Base-by-base conservation (phyloP, 1,140 invertebrate species). In the Drosophila pandora region DNA sequence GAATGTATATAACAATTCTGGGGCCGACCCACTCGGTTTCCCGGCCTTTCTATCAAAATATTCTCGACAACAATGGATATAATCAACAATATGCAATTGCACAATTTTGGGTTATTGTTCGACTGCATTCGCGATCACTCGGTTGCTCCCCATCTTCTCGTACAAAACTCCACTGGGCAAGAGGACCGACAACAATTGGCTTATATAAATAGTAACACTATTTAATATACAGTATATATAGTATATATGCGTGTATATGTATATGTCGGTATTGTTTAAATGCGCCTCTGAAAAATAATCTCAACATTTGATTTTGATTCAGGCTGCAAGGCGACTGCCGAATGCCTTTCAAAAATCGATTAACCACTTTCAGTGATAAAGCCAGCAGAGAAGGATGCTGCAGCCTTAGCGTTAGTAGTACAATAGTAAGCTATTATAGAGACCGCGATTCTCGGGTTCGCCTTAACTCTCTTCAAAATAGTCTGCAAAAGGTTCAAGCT, bases 251-350 rank as follows among this genome's bases (percentile, higher is more conserved):
- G 55, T 71, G 63, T 65, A 68, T 74, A 63, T 62, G 57, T 79
- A 75, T 83, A 83, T 79, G 53, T 84, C 60, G 64, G 61, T 87
- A 77, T 57, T 87, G 65, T 43, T 80, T 85, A 87, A 85, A 85
- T 85, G 81, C 82, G 69, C 87, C 61, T 87, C 82, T 87, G 82
- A 87, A 85, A 83, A 76, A 85, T 87, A 85, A 81, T 78, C 74
- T 56, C 54, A 57, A 62, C 60, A 60, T 64, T 53, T 54, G 28
- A 56, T 45, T 84, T 81, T 87, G 79, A 87, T 84, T 77, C 59
- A 58, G 64, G 76, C 32, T 70, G 49, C 65, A 53, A 28, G 25
- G 48, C 50, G 13, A 52, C 28, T 63, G 34, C 32, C 68, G 47
- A 52, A 50, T 52, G 58, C 67, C 58, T 22, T 58, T 59, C 45